A percentile compares a stretch with the other conserved stretches of the same genome.
Conservation (phyloP, 2,888 invertebrate genomes). For the Papilio elwesi region DNA sequence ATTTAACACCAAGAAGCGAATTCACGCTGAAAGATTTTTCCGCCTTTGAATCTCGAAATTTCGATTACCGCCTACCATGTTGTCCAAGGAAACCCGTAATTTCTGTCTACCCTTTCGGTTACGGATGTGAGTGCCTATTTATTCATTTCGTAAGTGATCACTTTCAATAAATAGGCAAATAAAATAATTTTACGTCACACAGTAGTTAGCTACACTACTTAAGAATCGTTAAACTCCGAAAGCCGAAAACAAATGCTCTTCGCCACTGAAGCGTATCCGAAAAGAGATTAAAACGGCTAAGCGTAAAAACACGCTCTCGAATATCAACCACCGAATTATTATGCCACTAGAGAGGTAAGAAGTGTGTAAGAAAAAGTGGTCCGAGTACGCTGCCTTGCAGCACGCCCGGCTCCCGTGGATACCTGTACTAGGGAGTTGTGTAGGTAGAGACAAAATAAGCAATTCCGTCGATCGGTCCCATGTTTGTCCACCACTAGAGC, state of each 20-base stretch:
- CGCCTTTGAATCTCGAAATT: background rate
- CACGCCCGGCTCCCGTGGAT: slow-evolving; percentile 63
- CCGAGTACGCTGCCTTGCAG: slow-evolving; percentile 66
- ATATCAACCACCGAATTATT: slow-evolving; percentile 69
- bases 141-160: background rate
- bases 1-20: background rate
- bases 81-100: no score
- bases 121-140: no score
- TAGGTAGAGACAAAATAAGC: slow-evolving; percentile 84
- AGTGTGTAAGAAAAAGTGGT: slow-evolving; percentile 59
- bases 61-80: no score
- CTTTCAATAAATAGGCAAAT: background rate
- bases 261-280: slow-evolving; percentile 60
- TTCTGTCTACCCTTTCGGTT: no score
- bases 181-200: background rate
- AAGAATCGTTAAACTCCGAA: slow-evolving; percentile 16
- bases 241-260: slow-evolving; percentile 59
- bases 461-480: slow-evolving; percentile 82
- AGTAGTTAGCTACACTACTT: background rate
- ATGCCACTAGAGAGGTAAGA: slow-evolving; percentile 58
- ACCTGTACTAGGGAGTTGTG: slow-evolving; percentile 77
- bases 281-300: slow-evolving; percentile 69
- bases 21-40: background rate
- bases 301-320: slow-evolving; percentile 65
- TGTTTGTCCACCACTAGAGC: slow-evolving; percentile 84